A percentile compares a stretch with the other conserved stretches of the same genome.
Conservation (phyloP, 1,140 invertebrate species). For the Drosophila ercepeae region DNA sequence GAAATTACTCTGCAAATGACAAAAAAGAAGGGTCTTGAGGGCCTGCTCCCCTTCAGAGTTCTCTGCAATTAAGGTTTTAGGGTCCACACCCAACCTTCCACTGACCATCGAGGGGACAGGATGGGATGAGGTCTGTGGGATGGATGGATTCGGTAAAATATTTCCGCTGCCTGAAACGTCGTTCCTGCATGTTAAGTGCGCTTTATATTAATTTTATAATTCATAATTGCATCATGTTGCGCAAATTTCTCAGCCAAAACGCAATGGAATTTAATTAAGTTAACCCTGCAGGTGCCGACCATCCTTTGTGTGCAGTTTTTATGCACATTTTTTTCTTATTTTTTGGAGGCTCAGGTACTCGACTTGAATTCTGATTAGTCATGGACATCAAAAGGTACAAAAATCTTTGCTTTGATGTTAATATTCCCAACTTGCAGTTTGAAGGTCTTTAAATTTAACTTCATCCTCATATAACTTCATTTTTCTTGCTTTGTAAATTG, state of each 20-base stretch:
- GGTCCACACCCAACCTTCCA: conserved; percentile 18
- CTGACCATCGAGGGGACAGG: not conserved
- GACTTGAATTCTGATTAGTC: conserved; percentile 53
- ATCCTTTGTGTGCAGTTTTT: conserved; percentile 39
- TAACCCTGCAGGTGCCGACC: conserved; percentile 41
- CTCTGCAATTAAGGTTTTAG: conserved; percentile 45
- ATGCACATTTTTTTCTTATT: conserved; percentile 3
- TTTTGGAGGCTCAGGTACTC: conserved; percentile 38
- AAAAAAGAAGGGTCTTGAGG: not conserved
- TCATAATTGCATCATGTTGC: conserved; percentile 68
- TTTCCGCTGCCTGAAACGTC: conserved; percentile 42
- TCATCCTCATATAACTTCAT: not conserved
- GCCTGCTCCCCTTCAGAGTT: conserved; percentile 9
- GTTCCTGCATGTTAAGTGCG: conserved; percentile 62
- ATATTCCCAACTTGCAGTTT: not conserved
- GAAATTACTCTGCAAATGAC: not conserved
- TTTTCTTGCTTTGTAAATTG: not conserved
- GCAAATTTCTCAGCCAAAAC: conserved; percentile 51
- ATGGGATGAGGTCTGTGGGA: conserved; percentile 18
- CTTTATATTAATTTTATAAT: conserved; percentile 62
- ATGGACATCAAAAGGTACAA: conserved; percentile 11
- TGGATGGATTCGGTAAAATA: conserved; percentile 46
- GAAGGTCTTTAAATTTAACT: not conserved
- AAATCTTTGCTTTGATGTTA: conserved; percentile 1
- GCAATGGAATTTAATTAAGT: conserved; percentile 71